Conservation (phyloP, 1,140 invertebrate species). For the Drosophila mayri region DNA sequence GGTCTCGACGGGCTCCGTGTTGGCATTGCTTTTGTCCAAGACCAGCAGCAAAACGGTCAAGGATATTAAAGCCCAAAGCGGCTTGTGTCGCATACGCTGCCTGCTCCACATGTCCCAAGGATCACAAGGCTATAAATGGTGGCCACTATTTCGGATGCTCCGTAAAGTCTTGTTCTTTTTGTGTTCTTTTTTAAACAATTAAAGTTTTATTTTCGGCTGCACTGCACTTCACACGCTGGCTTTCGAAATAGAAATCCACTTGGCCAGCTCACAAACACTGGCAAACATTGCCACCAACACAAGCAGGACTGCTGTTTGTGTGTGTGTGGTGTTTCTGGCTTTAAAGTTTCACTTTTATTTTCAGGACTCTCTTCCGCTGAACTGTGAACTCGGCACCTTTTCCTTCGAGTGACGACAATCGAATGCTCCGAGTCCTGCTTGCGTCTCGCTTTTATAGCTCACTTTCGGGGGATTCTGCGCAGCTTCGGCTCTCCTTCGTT, state of each 20-base stretch:
- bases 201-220: conserved; percentile 15
- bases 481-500: conserved; percentile 34
- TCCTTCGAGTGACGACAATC: conserved; percentile 57
- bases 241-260: conserved; percentile 67
- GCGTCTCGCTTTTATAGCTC: conserved; percentile 63
- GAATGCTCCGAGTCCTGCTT: conserved; percentile 48
- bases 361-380: conserved; percentile 38
- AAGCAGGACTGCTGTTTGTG: conserved; percentile 1
- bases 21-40: conserved; percentile 77
- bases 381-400: conserved; percentile 20
- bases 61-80: conserved; percentile 75
- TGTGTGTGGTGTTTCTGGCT: conserved; percentile 23
- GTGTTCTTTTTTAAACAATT: neutral
- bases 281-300: conserved; percentile 29
- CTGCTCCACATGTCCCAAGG: conserved; percentile 62
- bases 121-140: conserved; percentile 29
- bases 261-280: conserved; percentile 52
- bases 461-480: conserved; percentile 63
- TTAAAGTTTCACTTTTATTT: conserved; percentile 75
- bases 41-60: conserved; percentile 73
- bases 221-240: conserved; percentile 49
- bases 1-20: conserved; percentile 67
- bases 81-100: conserved; percentile 77
- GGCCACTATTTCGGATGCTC: conserved; percentile 22
- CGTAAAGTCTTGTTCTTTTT: conserved; percentile 1